Evolutionary conservation across 2,797 vertebrate genomes (phyloP), one percentile per base, ranked within the genome.

Genomic region (Paedocypris micromegethes): DNA sequence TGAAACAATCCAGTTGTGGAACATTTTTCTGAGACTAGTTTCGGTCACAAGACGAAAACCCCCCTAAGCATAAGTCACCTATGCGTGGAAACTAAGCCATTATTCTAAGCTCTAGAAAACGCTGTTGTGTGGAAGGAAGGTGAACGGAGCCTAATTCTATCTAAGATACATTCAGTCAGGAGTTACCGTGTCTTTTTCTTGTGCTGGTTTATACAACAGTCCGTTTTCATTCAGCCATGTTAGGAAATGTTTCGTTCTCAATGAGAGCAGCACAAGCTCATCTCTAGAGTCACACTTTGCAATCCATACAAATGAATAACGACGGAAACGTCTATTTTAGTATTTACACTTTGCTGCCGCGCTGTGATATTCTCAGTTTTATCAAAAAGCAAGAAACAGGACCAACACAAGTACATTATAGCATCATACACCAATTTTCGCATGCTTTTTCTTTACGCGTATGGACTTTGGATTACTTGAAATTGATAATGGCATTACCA

Each of bases 171-270:
- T 90, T 91, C 89, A 91, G 87, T 90, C 87, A 56, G 61, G 85
- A 88, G 83, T 87, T 84, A 88, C 87, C 87, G 86, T 88, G 81
- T 88, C 83, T 78, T 87, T 83, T 84, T 87, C 88, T 90, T 90
- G 90, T 90, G 90, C 90, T 91, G 90, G 87, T 91, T 90, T 90
- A 87, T 89, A 88, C 88, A 91, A 91, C 90, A 91, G 90, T 91
- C 90, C 85, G 89, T 91, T 91, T 91, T 90, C 89, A 88, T 89
- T 91, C 90, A 91, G 90, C 90, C 90, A 91, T 91, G 90, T 90
- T 89, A 89, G 85, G 87, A 89, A 88, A 79, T 88, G 82, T 85
- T 81, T 86, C 84, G 86, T 85, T 89, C 84, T 85, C 73, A 83
- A 83, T 89, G 83, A 74, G 83, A 86, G 87, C 89, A 90, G 90